Percentiles rank a stretch among this genome's conserved stretches.
These are phyloP conservation scores for Eufriesea mexicana DNA, from an alignment of 1,140 invertebrate genomes.

Conservation along the genomic window DNA sequence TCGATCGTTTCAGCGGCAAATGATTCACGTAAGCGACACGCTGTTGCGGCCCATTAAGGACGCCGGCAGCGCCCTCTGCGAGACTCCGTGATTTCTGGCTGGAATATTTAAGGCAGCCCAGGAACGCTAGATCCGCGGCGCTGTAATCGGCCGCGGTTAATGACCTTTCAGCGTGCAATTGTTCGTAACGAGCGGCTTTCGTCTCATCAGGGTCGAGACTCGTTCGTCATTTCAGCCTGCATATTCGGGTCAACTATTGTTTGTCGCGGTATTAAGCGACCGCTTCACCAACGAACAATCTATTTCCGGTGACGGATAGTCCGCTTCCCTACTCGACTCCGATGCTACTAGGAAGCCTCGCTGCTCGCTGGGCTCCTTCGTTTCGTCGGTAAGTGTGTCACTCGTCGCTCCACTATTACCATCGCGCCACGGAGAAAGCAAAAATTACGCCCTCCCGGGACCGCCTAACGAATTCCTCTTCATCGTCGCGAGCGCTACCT, in stretches of 20 bases:
- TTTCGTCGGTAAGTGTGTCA: slow-evolving; percentile 55
- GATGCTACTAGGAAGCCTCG: too few species aligned
- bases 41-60: neutral
- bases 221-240: slow-evolving; percentile 56
- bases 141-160: slow-evolving; percentile 40
- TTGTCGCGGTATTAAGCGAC: slow-evolving; percentile 63
- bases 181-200: slow-evolving; percentile 49
- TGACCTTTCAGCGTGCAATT: slow-evolving; percentile 51
- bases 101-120: slow-evolving; percentile 22
- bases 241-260: slow-evolving; percentile 71
- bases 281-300: slow-evolving; percentile 55
- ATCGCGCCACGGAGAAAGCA: slow-evolving; percentile 47
- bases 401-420: slow-evolving; percentile 42
- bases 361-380: slow-evolving; percentile 23
- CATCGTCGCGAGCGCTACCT: neutral
- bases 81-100: neutral
- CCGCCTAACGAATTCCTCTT: slow-evolving; percentile 47
- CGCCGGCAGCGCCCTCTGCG: neutral
- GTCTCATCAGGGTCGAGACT: slow-evolving; percentile 51
- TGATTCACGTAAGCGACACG: slow-evolving; percentile 32
- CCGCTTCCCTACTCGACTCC: slow-evolving; percentile 11
- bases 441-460: slow-evolving; percentile 54
- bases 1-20: slow-evolving; percentile 19
- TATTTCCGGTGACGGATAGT: slow-evolving; percentile 67
- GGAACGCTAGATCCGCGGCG: neutral